Conservation (phyloP, 2,113 vertebrate species). For the Leucosticte australis region DNA sequence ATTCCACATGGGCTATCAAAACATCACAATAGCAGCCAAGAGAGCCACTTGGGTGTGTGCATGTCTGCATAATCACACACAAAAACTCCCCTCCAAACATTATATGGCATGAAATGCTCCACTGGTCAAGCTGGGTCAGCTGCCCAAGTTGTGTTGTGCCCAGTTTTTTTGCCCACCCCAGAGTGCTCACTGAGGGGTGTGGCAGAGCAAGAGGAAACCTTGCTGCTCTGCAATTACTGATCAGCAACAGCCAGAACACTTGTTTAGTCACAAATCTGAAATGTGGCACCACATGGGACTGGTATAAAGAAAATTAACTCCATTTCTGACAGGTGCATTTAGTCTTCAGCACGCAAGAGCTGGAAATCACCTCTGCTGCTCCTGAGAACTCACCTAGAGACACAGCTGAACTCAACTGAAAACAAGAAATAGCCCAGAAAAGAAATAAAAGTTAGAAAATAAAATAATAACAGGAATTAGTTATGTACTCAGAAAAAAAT, state of each 20-base stretch:
- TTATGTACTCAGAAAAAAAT: conserved; percentile 4
- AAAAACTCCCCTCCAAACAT: rapidly evolving
- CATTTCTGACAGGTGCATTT: background rate
- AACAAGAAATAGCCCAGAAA: background rate
- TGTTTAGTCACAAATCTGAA: background rate
- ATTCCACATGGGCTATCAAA: background rate
- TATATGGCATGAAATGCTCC: background rate
- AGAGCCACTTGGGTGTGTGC: rapidly evolving
- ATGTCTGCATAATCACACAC: rapidly evolving
- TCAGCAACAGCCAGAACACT: background rate
- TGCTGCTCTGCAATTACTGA: background rate
- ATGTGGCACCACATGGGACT: background rate
- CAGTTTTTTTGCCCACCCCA: rapidly evolving
- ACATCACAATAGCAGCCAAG: background rate
- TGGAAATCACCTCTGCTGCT: background rate
- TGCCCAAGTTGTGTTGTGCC: background rate
- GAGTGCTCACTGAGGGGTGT: rapidly evolving
- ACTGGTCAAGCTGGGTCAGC: background rate
- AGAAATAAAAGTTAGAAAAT: background rate
- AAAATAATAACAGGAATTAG: background rate
- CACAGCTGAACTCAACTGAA: background rate
- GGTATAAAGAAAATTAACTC: background rate
- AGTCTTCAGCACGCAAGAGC: background rate
- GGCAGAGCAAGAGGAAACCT: background rate
- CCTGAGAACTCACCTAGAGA: background rate